Evolutionary conservation across 2,888 invertebrate genomes (phyloP), one percentile per base, ranked within the genome.

Genomic region (Coenonympha arcania): DNA sequence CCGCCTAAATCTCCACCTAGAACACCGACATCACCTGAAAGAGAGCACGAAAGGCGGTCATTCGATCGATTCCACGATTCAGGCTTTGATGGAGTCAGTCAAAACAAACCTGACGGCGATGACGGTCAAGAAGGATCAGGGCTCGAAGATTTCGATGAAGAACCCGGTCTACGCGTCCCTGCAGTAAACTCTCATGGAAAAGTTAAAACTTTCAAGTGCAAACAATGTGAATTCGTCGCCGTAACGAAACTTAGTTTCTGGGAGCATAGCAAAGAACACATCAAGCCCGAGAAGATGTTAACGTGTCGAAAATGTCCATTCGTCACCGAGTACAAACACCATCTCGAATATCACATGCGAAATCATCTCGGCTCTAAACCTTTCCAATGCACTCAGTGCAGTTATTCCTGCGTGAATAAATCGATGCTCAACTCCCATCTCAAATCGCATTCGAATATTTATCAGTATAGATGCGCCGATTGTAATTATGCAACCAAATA

Each of bases 381-480:
- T 1, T 98, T 95, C 87, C 94, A 94, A 73, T 99, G 98, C 77
- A 89, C 89, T 56, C 92, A 95, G 69, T 99, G 98, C 74, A 88
- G 89, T 13, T 96, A 96, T 68, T 90, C 92, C 0, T 98, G 98
- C 72, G 97, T 98, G n/a, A 98, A 97, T 84, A 97, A 98, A 75
- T 98, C 98, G 0, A 99, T 99, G 99, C 88, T 99, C 48, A 99
- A 97, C 79, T 98, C 97, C 0, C 99, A 99, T 73, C 90, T 97
- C 70, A 99, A 99, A 73, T 96, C 96, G 0, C 99, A 99, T 78
- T 94, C 94, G 0, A 93, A 92, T 59, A 88, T 97, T 1, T 97
- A 97, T 69, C 96, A 96, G 70, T 98, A 96, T 76, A 90, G 95
- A 28, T 99, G 99, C 73, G 88, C 92, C 0, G 93, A 97, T 71